Conservation (phyloP, 2,888 invertebrate species). For the Drosophila prostipennis region DNA sequence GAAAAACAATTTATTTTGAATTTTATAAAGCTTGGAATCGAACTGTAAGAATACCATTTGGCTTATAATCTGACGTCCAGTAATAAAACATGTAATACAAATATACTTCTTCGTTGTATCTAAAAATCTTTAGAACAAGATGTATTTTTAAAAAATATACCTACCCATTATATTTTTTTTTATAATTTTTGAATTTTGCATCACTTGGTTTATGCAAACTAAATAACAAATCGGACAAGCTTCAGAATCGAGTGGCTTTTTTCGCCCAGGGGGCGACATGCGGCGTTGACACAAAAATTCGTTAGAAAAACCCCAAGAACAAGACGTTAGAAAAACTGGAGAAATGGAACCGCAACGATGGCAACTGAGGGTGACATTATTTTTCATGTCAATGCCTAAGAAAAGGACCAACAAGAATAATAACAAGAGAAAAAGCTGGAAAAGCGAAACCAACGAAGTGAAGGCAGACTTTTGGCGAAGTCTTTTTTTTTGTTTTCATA, state of each 20-base stretch:
- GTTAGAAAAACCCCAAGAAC: conserved; percentile 55
- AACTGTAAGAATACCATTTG: too few relatives aligned
- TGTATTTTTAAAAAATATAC: too few relatives aligned
- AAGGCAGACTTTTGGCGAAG: conserved; percentile 52
- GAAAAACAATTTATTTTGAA: too few relatives aligned
- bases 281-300: conserved; percentile 65
- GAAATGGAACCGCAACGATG: conserved; percentile 41
- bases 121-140: too few relatives aligned
- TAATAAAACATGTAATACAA: too few relatives aligned
- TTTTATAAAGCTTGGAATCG: too few relatives aligned
- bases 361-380: conserved; percentile 81
- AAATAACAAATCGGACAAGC: conserved; percentile 20
- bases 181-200: not conserved
- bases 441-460: conserved; percentile 1
- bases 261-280: conserved; percentile 49
- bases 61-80: too few relatives aligned
- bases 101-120: too few relatives aligned
- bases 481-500: conserved; percentile 32
- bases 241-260: conserved; percentile 28
- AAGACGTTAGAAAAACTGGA: conserved; percentile 46
- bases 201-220: not conserved
- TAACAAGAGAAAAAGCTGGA: conserved; percentile 18
- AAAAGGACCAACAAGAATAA: conserved; percentile 28
- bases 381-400: conserved; percentile 79
- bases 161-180: too few relatives aligned